Evolutionary conservation across 2,113 vertebrate species (phyloP), one percentile per base, ranked within the genome.

Genomic region (Grallaria varia): DNA sequence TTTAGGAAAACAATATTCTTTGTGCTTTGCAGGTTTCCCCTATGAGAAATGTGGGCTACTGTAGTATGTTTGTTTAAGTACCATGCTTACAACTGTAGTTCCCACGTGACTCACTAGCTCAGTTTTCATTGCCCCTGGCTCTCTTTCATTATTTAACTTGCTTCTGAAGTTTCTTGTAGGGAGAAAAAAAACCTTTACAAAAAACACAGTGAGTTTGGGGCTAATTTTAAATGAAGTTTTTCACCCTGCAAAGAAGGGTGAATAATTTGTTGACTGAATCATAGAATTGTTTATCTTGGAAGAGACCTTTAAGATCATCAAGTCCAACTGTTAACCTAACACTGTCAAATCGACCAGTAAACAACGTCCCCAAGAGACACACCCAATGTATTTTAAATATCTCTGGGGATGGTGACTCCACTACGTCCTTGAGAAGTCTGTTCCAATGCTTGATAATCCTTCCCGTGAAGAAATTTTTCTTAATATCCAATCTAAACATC

Each of bases 71-170:
- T 95, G 19, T 87, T 69, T 80, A 93, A 90, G 50, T 60, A 60
- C n/a, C 40, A 14, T 35, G 37, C 52, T 90, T 55, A 81, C 30
- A 67, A 15, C 85, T 89, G 22, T 30, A 30, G 76, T 16, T 94
- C 73, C 77, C 83, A 67, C 2, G 0, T 83, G 78, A 89, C 14
- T 89, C 1, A 0, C n/a, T 75, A 49, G 40, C 40, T 96, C 40
- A 52, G n/a, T 75, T 84, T 89, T 78, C 83, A 84, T 60, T 63
- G 69, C 83, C 80, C 5, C 28, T 80, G 68, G 83, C 88, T 60
- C 52, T 71, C 44, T 81, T 50, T 75, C 72, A 55, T 92, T 93
- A 89, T 93, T 92, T 96, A 87, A 62, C 68, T 93, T 93, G 24
- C 27, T 84, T 94, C 79, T 81, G 76, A 86, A 93, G 35, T n/a